Evolutionary conservation across 2,113 vertebrate species (phyloP).

Genomic region (Sinosuthora webbiana): DNA sequence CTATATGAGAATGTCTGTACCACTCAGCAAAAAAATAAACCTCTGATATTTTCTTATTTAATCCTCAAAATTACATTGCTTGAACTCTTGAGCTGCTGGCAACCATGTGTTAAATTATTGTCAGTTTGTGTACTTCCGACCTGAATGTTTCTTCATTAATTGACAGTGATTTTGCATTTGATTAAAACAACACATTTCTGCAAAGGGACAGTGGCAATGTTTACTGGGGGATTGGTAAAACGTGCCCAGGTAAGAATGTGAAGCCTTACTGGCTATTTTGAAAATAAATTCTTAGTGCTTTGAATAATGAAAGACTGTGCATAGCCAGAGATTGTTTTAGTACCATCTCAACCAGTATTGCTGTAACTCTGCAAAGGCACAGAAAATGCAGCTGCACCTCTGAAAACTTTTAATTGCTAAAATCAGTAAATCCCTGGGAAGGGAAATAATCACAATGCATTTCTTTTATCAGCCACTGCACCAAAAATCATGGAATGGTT

Average conservation of each 20-base stretch:
- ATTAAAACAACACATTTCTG: neutral
- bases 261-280: neutral
- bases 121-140: neutral
- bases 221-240: neutral
- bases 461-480: constrained; percentile 29
- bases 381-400: neutral
- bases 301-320: neutral
- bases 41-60: neutral
- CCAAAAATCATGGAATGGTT: neutral
- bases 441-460: constrained; percentile 6
- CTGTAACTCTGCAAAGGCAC: neutral
- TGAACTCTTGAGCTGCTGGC: neutral
- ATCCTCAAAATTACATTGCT: neutral
- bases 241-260: neutral
- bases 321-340: neutral
- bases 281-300: neutral
- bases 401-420: neutral
- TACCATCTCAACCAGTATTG: neutral
- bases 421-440: constrained; percentile 33
- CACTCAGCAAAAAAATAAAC: neutral
- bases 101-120: neutral
- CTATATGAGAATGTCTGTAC: neutral
- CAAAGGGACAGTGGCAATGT: neutral
- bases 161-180: neutral
- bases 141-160: neutral